Evolutionary conservation across 2,888 invertebrate species (phyloP).

Genomic region (Trachelus iudaicus): DNA sequence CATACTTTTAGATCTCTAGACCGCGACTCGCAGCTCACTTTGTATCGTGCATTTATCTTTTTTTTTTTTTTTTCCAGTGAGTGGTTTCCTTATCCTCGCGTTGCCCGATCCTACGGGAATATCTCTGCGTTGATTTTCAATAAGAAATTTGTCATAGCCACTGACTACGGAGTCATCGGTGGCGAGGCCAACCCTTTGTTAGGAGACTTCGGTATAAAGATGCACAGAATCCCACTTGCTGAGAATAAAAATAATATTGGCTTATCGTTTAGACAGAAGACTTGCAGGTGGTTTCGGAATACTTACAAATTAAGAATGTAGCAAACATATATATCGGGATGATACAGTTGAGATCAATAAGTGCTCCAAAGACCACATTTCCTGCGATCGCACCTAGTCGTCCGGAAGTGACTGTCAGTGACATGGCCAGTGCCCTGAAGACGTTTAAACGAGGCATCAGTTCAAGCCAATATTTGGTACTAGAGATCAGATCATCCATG

Average conservation of each 20-base stretch:
- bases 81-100: constrained; percentile 8
- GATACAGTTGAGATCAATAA: constrained; percentile 82
- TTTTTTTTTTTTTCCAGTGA: not conserved
- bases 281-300: not conserved
- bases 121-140: not conserved
- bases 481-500: not conserved
- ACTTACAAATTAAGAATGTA: constrained; percentile 20
- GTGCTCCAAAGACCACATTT: constrained; percentile 80
- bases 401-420: not conserved
- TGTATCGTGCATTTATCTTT: not conserved
- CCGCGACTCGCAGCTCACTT: not conserved
- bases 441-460: not conserved
- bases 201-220: constrained; percentile 70
- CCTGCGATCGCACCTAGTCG: constrained; percentile 75
- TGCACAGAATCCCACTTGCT: constrained; percentile 78
- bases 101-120: constrained; percentile 7
- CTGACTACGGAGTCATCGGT: not conserved
- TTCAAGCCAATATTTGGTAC: not conserved
- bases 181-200: not conserved
- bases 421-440: not conserved
- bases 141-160: not conserved
- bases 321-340: constrained; percentile 70
- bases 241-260: constrained; percentile 37
- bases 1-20: not conserved
- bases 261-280: not conserved